Evolutionary conservation across 1,140 invertebrate genomes (phyloP).

Genomic region (Callitettix versicolor): DNA sequence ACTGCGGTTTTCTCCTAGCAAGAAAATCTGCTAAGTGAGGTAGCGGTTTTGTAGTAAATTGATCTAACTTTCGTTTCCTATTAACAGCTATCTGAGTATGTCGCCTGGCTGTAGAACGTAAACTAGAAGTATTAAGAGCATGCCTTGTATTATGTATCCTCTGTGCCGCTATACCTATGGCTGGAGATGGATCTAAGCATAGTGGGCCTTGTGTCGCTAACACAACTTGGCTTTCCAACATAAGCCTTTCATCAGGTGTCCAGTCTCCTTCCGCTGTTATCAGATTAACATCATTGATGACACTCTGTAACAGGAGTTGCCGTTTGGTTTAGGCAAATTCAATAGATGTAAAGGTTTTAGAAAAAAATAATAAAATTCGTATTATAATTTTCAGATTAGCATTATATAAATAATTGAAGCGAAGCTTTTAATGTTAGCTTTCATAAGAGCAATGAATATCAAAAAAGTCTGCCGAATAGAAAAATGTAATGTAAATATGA

Average conservation of each 20-base stretch:
- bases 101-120: constrained; percentile 57
- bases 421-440: too few species aligned
- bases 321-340: too few species aligned
- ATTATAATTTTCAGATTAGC: too few species aligned
- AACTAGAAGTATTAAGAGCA: constrained; percentile 54
- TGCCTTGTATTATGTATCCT: constrained; percentile 60
- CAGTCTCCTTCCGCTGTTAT: constrained; percentile 54
- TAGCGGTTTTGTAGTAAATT: constrained; percentile 35
- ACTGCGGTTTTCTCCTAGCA: neutral
- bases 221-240: constrained; percentile 71
- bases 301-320: constrained; percentile 46
- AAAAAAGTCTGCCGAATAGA: too few species aligned
- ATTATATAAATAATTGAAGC: too few species aligned
- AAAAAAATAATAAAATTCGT: too few species aligned
- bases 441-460: too few species aligned
- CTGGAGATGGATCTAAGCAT: constrained; percentile 75
- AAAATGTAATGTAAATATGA: too few species aligned
- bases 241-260: constrained; percentile 65
- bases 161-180: constrained; percentile 58
- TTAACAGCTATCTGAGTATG: constrained; percentile 70
- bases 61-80: constrained; percentile 77
- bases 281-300: constrained; percentile 61
- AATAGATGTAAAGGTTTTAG: too few species aligned
- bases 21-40: constrained; percentile 14
- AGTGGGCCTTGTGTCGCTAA: constrained; percentile 72